phyloP scores from a whole-genome alignment of 2,888 invertebrate species.

The Acrocyrtus sp. region DNA sequence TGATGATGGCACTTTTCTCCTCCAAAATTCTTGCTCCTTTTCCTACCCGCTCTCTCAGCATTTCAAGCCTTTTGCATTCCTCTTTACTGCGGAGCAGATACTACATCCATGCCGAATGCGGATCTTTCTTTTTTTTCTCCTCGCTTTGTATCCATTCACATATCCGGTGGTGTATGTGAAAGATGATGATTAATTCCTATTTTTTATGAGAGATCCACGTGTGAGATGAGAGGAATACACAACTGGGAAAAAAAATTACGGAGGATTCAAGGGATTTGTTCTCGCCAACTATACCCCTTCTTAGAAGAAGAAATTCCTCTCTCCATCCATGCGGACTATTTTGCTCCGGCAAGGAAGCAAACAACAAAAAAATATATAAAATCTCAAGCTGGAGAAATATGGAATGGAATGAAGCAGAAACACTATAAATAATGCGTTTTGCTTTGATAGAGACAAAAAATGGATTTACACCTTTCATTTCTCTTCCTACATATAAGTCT shows the following conservation, averaged over 20 bases:
- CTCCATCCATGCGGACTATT: no score
- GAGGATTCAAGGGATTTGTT: slow-evolving; percentile 48
- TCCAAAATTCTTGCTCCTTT: neutral
- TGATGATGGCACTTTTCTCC: no score
- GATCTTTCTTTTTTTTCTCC: no score
- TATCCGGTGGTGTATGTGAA: neutral
- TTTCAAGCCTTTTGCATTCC: no score
- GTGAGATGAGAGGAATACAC: slow-evolving; percentile 2
- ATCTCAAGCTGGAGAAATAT: no score
- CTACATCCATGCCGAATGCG: no score
- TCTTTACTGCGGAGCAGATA: no score
- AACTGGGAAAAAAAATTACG: slow-evolving; percentile 32
- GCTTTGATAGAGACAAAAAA: slow-evolving; percentile 54
- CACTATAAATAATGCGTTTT: slow-evolving; percentile 51
- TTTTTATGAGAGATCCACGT: slow-evolving; percentile 1
- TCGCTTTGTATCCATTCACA: neutral
- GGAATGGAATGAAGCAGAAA: slow-evolving; percentile 24
- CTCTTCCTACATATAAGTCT: neutral
- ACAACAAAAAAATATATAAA: no score
- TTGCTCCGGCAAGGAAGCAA: no score
- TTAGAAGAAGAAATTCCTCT: slow-evolving; percentile 18
- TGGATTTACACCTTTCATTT: slow-evolving; percentile 50
- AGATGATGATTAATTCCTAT: neutral
- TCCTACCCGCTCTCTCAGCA: neutral
- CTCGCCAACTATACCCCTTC: slow-evolving; percentile 38